Conservation (phyloP, 2,113 vertebrate species). For the Aphyosemion australe region DNA sequence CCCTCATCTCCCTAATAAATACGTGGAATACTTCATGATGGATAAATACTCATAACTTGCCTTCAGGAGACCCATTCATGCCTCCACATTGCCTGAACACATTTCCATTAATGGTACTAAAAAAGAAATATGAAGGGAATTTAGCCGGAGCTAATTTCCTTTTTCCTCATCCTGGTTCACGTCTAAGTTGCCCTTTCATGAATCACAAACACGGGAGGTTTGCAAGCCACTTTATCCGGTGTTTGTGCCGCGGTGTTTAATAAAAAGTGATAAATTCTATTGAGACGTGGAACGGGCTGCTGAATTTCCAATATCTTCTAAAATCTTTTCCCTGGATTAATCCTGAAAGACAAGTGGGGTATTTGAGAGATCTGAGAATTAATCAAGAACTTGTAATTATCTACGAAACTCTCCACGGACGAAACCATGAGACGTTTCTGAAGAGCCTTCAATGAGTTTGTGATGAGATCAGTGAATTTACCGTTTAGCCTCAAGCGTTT, state of each 20-base stretch:
- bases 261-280: conserved; percentile 26
- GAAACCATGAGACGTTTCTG: conserved; percentile 8
- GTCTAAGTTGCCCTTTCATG: background rate
- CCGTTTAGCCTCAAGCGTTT: conserved; percentile 10
- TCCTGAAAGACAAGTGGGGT: conserved; percentile 2
- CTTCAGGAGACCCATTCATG: conserved; percentile 59
- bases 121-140: conserved; percentile 64
- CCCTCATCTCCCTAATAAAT: background rate
- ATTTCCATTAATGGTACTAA: conserved; percentile 77
- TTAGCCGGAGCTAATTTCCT: conserved; percentile 18
- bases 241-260: background rate
- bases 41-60: conserved; percentile 63
- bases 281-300: conserved; percentile 3
- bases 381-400: conserved; percentile 26
- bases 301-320: conserved; percentile 8
- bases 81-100: conserved; percentile 54
- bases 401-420: background rate
- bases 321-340: conserved; percentile 26
- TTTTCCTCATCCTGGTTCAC: conserved; percentile 6
- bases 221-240: background rate
- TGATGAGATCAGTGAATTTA: conserved; percentile 8
- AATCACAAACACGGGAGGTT: conserved; percentile 24
- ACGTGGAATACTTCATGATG: conserved; percentile 19
- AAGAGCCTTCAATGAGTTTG: conserved; percentile 1
- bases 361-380: conserved; percentile 25